Conservation (phyloP, 1,140 invertebrate species). For the Pseudomyrmex sp. region DNA sequence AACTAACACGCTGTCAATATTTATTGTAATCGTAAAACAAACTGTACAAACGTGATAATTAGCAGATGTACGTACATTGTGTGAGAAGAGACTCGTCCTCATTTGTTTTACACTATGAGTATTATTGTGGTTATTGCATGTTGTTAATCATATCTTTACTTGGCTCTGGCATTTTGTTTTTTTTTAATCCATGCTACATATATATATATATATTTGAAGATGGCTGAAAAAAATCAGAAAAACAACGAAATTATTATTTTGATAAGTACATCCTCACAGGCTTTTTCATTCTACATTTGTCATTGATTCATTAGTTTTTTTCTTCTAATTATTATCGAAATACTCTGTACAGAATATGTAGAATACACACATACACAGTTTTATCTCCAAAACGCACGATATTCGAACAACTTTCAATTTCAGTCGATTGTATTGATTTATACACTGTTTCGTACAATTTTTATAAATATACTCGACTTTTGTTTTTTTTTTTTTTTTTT, state of each 20-base stretch:
- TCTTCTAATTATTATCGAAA: background rate
- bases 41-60: background rate
- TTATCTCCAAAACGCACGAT: constrained; percentile 22
- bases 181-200: constrained; percentile 60
- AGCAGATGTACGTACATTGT: constrained; percentile 14
- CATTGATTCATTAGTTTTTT: constrained; percentile 1
- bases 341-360: constrained; percentile 4
- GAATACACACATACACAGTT: constrained; percentile 14
- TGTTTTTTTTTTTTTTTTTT: too few species aligned
- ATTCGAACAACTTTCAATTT: constrained; percentile 35
- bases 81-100: constrained; percentile 23
- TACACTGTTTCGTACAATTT: too few species aligned
- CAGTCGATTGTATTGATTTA: background rate
- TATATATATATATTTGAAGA: constrained; percentile 16
- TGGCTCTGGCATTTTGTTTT: constrained; percentile 68
- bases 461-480: too few species aligned
- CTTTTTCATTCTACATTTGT: constrained; percentile 35
- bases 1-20: constrained; percentile 16
- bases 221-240: constrained; percentile 3
- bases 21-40: background rate
- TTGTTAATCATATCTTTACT: constrained; percentile 64
- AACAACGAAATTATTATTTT: constrained; percentile 2
- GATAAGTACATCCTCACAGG: constrained; percentile 24
- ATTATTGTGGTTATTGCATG: constrained; percentile 77
- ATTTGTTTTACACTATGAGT: constrained; percentile 77